phyloP scores from a whole-genome alignment of 2,888 invertebrate genomes.

The Panopea generosa region DNA sequence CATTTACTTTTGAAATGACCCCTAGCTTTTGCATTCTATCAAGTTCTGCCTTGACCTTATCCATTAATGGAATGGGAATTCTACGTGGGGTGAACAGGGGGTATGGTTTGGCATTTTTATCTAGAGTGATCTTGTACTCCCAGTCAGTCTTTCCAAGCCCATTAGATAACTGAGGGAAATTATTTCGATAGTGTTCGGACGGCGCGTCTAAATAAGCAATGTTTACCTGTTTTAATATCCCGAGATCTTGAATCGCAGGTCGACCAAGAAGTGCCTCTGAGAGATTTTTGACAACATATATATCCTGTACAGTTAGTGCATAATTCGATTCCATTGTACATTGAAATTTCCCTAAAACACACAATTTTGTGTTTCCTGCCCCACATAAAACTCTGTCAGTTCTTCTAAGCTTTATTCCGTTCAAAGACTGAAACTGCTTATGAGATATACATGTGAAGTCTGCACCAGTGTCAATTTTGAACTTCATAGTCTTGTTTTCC shows the following conservation, averaged over 20 bases:
- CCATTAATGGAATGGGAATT: too few relatives aligned
- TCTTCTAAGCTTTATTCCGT: too few relatives aligned
- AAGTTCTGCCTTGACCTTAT: slow-evolving; percentile 35
- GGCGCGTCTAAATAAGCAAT: background rate
- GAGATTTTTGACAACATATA: slow-evolving; percentile 21
- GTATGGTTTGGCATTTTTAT: slow-evolving; percentile 30
- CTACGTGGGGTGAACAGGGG: too few relatives aligned
- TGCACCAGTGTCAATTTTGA: slow-evolving; percentile 64
- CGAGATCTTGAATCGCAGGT: slow-evolving; percentile 21
- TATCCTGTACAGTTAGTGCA: slow-evolving; percentile 4
- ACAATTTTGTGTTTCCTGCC: too few relatives aligned
- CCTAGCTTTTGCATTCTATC: slow-evolving; percentile 24
- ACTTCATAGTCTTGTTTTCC: slow-evolving; percentile 18
- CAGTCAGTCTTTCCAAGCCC: slow-evolving; percentile 20
- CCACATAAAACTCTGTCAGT: too few relatives aligned
- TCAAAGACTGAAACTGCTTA: too few relatives aligned
- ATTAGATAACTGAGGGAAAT: slow-evolving; percentile 22
- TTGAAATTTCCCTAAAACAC: slow-evolving; percentile 19
- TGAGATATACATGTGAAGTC: too few relatives aligned
- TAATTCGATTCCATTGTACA: background rate
- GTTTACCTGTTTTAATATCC: background rate
- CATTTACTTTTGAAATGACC: too few relatives aligned
- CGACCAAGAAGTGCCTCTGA: slow-evolving; percentile 15
- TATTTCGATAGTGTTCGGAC: background rate
- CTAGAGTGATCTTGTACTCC: slow-evolving; percentile 11